Evolutionary conservation across 2,797 vertebrate species (phyloP).

Genomic region (Cynodonichthys magdalenae): DNA sequence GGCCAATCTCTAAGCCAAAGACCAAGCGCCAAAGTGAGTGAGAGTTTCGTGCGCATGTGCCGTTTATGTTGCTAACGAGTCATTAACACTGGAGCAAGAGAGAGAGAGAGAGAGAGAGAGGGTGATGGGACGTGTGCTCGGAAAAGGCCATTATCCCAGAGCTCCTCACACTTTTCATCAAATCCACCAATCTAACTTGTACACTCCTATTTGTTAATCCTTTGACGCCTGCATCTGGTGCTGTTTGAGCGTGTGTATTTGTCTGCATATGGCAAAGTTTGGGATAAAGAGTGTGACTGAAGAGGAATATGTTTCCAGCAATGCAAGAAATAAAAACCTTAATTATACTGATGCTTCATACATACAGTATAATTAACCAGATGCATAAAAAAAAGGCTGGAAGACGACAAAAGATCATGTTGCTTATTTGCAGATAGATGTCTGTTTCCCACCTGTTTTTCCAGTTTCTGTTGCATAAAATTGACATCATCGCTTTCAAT

Average conservation of each 20-base stretch:
- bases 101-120: slow-evolving; percentile 4
- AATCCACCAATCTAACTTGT: neutral
- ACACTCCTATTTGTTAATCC: too few relatives aligned
- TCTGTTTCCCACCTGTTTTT: slow-evolving; percentile 87
- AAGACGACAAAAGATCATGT: neutral
- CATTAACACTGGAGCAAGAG: slow-evolving; percentile 49
- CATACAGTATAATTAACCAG: too few relatives aligned
- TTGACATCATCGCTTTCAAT: slow-evolving; percentile 88
- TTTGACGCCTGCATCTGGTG: too few relatives aligned
- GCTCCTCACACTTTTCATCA: neutral
- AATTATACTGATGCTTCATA: too few relatives aligned
- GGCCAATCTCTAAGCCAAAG: slow-evolving; percentile 29
- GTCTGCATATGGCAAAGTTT: neutral
- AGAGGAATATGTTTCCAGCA: too few relatives aligned
- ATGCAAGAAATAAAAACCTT: too few relatives aligned
- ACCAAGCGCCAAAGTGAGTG: slow-evolving; percentile 24
- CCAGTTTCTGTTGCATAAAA: slow-evolving; percentile 93
- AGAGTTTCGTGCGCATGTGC: slow-evolving; percentile 21
- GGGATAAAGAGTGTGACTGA: neutral
- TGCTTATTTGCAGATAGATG: neutral
- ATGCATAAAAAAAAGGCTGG: neutral
- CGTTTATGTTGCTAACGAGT: slow-evolving; percentile 50
- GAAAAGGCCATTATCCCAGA: neutral
- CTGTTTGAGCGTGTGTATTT: too few relatives aligned
- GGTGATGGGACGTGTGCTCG: slow-evolving; percentile 1